Conservation (phyloP, 2,797 vertebrate species). For the Sebastes hubbsi region DNA sequence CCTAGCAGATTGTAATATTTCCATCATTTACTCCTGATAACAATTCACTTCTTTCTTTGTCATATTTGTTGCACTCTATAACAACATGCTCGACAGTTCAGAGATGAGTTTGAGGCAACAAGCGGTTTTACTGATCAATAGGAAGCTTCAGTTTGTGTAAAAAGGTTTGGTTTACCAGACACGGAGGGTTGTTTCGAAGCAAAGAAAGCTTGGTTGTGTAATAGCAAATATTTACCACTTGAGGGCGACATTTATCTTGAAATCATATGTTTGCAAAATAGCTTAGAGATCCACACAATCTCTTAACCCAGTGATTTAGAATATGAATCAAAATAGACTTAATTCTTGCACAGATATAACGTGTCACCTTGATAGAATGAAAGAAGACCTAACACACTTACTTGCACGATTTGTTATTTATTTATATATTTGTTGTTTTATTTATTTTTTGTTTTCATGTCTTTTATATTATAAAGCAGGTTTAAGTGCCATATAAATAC, state of each 20-base stretch:
- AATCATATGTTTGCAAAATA: neutral
- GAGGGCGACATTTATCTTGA: conserved; percentile 35
- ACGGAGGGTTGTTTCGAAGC: neutral
- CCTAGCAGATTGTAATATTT: no score
- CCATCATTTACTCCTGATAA: no score
- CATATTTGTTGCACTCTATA: no score
- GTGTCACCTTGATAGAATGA: no score
- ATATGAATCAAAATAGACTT: neutral
- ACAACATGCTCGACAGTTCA: neutral
- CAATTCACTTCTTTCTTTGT: no score
- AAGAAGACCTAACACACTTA: no score
- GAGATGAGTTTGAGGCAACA: neutral
- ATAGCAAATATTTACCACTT: conserved; percentile 10
- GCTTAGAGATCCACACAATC: neutral
- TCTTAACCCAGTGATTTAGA: neutral
- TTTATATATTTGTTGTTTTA: no score
- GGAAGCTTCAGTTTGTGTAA: neutral
- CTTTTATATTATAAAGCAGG: no score
- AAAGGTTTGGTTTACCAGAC: conserved; percentile 53
- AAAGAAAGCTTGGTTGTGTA: neutral
- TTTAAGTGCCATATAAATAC: no score
- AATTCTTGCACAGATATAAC: no score
- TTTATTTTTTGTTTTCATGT: no score
- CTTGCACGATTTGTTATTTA: no score
- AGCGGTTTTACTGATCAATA: conserved; percentile 49